phyloP scores from a whole-genome alignment of 2,797 vertebrate genomes.

The Oceanodroma leucorhoa region DNA sequence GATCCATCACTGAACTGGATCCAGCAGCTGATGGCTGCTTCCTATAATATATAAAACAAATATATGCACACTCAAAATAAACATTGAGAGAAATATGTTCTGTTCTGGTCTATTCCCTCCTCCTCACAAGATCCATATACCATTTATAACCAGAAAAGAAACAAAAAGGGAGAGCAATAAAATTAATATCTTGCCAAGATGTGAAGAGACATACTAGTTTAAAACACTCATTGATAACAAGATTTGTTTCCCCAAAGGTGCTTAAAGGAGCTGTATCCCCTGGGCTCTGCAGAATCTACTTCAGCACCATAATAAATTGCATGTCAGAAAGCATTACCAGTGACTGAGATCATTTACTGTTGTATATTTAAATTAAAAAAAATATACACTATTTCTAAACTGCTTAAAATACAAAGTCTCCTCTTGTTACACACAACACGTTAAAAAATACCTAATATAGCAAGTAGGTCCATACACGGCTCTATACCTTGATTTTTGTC shows the following conservation, averaged over 20 bases:
- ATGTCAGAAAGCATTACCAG: constrained; percentile 43
- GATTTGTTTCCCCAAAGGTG: constrained; percentile 39
- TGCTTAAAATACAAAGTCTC: constrained; percentile 42
- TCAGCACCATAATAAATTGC: constrained; percentile 51
- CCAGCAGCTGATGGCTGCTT: constrained; percentile 90
- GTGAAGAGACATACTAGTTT: neutral
- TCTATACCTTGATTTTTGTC: neutral
- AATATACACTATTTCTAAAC: constrained; percentile 34
- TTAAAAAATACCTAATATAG: neutral
- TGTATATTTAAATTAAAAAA: constrained; percentile 34
- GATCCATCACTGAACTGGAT: constrained; percentile 93
- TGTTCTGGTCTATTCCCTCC: neutral
- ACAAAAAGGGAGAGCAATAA: neutral
- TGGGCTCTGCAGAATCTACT: constrained; percentile 27
- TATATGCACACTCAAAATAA: neutral
- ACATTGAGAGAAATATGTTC: neutral
- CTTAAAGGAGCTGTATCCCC: constrained; percentile 32
- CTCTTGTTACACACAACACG: neutral
- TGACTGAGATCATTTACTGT: constrained; percentile 41
- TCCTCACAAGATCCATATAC: neutral
- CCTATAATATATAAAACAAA: constrained; percentile 70
- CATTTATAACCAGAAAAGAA: neutral
- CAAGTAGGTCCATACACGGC: neutral
- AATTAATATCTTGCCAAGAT: constrained; percentile 9
- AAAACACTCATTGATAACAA: constrained; percentile 9